Percentiles rank a stretch among this genome's conserved stretches.
phyloP scores from a whole-genome alignment of 2,888 invertebrate genomes.

The Drosophila paracracens region DNA sequence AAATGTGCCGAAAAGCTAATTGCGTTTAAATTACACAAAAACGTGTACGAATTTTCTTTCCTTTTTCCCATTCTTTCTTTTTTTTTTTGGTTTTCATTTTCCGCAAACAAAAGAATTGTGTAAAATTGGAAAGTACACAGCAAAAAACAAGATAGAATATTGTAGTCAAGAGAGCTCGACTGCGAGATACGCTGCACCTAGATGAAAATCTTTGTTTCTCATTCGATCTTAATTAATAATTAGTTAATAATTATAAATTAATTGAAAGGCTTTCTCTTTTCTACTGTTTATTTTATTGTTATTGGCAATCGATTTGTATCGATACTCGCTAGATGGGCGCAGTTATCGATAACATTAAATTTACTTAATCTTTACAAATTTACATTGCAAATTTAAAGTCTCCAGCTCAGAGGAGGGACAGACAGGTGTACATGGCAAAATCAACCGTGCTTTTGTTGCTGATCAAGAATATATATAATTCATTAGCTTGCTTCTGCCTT shows the following conservation, averaged over 20 bases:
- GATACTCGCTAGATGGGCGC: not conserved
- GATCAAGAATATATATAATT: not conserved
- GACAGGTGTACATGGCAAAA: not conserved
- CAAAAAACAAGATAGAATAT: not conserved
- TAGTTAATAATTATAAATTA: too few species aligned
- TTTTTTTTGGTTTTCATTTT: not conserved
- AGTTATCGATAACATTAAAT: not conserved
- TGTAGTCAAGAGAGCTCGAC: not conserved
- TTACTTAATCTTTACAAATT: not conserved
- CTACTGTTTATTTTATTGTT: not conserved
- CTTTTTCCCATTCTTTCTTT: not conserved
- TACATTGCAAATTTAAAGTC: not conserved
- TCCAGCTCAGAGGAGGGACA: too few species aligned
- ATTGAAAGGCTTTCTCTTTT: not conserved
- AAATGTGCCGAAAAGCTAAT: conserved; percentile 62
- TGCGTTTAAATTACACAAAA: conserved; percentile 66
- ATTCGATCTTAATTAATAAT: not conserved
- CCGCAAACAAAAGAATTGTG: conserved; percentile 12
- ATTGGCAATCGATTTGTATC: not conserved
- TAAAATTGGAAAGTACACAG: conserved; percentile 5
- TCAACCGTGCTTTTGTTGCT: not conserved
- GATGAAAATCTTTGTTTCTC: not conserved
- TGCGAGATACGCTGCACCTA: not conserved
- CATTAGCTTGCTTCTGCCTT: not conserved
- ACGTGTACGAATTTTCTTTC: not conserved